Percentiles rank a stretch among this genome's conserved stretches.
These are phyloP conservation scores for Paralichthys olivaceus DNA, from an alignment of 2,113 vertebrate genomes.

Conservation along the genomic window DNA sequence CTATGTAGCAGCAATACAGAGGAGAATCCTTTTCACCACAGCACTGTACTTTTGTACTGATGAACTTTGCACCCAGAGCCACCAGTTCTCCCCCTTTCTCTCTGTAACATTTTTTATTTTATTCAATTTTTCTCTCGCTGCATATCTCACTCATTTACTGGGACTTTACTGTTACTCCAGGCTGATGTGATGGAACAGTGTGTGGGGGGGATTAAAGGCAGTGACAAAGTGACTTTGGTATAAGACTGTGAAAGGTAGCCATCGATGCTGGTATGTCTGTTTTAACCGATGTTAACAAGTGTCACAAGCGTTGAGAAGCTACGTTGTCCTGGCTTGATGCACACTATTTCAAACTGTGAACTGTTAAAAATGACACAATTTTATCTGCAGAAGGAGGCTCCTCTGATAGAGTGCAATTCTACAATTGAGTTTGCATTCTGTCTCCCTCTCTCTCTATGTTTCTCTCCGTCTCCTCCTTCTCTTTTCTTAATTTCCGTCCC, in stretches of 20 bases:
- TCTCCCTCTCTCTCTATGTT: conserved; percentile 31
- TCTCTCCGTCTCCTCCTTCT: conserved; percentile 41
- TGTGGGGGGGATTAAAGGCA: conserved; percentile 27
- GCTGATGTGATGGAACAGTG: conserved; percentile 49
- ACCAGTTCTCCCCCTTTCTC: conserved; percentile 77
- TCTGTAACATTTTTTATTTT: conserved; percentile 32
- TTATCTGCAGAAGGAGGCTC: conserved; percentile 59
- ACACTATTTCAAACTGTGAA: conserved; percentile 80
- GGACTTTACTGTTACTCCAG: conserved; percentile 70
- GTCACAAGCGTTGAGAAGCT: conserved; percentile 36
- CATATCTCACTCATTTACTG: conserved; percentile 67
- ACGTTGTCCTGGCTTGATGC: conserved; percentile 34
- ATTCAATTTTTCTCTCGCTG: conserved; percentile 36
- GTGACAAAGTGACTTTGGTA: conserved; percentile 26
- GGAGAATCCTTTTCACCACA: conserved; percentile 81
- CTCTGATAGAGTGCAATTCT: conserved; percentile 58
- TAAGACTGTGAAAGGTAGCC: conserved; percentile 65
- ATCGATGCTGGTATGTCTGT: conserved; percentile 46
- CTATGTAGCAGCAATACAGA: conserved; percentile 86
- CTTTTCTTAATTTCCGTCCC: conserved; percentile 3
- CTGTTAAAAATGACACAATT: conserved; percentile 48
- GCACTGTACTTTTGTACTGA: conserved; percentile 84
- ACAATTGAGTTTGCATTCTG: conserved; percentile 37
- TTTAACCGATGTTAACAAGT: conserved; percentile 26
- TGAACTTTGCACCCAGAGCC: conserved; percentile 82